Evolutionary conservation across 2,888 invertebrate species (phyloP), one percentile per base, ranked within the genome.

Genomic region (Pheosia gnoma): DNA sequence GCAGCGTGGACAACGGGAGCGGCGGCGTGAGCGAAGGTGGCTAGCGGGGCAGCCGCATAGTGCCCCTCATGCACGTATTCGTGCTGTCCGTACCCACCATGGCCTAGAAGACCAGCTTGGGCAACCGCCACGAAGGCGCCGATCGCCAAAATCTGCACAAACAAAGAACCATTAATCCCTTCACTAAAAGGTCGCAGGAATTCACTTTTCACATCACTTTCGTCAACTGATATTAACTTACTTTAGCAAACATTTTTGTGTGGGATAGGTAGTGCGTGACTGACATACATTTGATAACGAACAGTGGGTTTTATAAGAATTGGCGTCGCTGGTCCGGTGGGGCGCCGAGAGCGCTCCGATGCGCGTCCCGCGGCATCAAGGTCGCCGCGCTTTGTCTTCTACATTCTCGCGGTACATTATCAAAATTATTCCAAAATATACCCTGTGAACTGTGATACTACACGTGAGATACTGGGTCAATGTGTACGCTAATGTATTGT

Each of bases 231-330:
- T 59, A 57, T 65, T 56, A 67, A 84, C 93, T 92, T 85, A 93
- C 93, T 90, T 90, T 90, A 68, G 88, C 71, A 79, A 92, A 90
- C 93, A 93, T 93, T 90, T 91, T 86, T 84, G 79, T 81, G 83
- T 81, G 83, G 85, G 83, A 82, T 86, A 80, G 82, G 53, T 83
- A 78, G 83, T 87, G 84, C 84, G 87, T 90, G 87, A 91, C 90
- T 93, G 89, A 88, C 88, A 89, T 89, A 86, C 85, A 84, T 85
- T 81, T 85, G 89, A 87, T 88, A 83, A 84, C 72, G 78, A 79
- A 77, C 83, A 72, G 84, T 89, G 86, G 87, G 88, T 93, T 93
- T 93, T 93, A 93, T 93, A 93, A 91, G 89, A 90, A 87, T 84
- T 83, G 77, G 74, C 77, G 81, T 74, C 67, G 83, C 66, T 77